Evolutionary conservation across 1,140 invertebrate species (phyloP).

Genomic region (Heterodera carotae): DNA sequence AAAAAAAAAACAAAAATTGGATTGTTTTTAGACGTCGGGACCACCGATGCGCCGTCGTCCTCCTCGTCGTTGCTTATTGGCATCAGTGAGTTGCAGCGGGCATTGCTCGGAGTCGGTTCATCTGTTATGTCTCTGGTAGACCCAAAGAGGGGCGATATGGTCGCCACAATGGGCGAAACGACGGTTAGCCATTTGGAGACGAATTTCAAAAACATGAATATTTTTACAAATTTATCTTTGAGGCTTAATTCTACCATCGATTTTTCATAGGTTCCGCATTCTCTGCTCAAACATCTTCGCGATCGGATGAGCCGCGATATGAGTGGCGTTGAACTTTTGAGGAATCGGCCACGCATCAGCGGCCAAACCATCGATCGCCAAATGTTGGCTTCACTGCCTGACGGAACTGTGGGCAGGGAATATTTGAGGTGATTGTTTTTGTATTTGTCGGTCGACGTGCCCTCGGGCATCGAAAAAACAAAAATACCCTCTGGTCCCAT

Average conservation of each 20-base stretch:
- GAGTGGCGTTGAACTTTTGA: slow-evolving; percentile 32
- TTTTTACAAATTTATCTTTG: background rate
- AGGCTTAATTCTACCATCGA: background rate
- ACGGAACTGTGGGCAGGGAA: slow-evolving; percentile 45
- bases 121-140: slow-evolving; percentile 39
- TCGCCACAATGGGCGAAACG: slow-evolving; percentile 50
- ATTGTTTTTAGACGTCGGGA: too few species aligned
- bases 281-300: slow-evolving; percentile 35
- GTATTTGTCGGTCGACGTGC: too few species aligned
- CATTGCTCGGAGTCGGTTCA: slow-evolving; percentile 15
- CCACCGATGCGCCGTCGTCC: slow-evolving; percentile 23
- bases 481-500: too few species aligned
- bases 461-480: too few species aligned
- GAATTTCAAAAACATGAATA: too few species aligned
- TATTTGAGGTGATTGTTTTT: slow-evolving; percentile 35
- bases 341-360: slow-evolving; percentile 35
- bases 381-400: slow-evolving; percentile 30
- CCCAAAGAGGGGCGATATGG: slow-evolving; percentile 46
- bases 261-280: slow-evolving; percentile 26
- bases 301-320: slow-evolving; percentile 40
- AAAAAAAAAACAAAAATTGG: too few species aligned
- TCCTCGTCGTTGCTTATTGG: slow-evolving; percentile 1
- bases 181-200: slow-evolving; percentile 26
- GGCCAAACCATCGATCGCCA: slow-evolving; percentile 38
- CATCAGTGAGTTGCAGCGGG: slow-evolving; percentile 9